phyloP scores from a whole-genome alignment of 2,888 invertebrate species.

The Drosophila algonquin region DNA sequence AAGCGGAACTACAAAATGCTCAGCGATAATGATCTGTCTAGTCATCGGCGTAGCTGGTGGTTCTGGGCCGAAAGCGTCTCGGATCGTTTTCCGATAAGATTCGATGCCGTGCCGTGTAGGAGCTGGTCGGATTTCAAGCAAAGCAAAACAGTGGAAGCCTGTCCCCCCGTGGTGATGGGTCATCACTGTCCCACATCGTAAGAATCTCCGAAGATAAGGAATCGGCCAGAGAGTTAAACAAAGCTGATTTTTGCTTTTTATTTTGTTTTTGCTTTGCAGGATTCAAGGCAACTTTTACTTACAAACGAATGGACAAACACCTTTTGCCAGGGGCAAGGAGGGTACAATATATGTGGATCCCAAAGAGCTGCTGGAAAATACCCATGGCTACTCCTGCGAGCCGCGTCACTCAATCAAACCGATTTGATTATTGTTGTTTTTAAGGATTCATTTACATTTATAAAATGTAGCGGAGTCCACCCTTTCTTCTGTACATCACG shows the following conservation, averaged over 20 bases:
- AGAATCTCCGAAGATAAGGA: slow-evolving; percentile 6
- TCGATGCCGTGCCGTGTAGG: slow-evolving; percentile 86
- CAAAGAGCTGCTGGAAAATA: slow-evolving; percentile 69
- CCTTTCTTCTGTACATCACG: slow-evolving; percentile 3
- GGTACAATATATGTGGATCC: slow-evolving; percentile 78
- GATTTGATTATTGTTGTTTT: neutral
- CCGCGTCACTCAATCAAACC: slow-evolving; percentile 29
- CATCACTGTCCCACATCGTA: slow-evolving; percentile 81
- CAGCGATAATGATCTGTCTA: slow-evolving; percentile 85
- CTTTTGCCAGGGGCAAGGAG: slow-evolving; percentile 79
- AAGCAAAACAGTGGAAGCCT: slow-evolving; percentile 63
- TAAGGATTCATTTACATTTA: neutral
- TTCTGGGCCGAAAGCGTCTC: slow-evolving; percentile 86
- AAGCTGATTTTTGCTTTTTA: neutral
- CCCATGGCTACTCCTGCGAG: slow-evolving; percentile 47
- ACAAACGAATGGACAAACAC: slow-evolving; percentile 82
- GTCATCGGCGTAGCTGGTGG: slow-evolving; percentile 87
- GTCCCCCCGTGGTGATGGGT: slow-evolving; percentile 78
- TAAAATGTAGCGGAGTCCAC: neutral
- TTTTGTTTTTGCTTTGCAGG: slow-evolving; percentile 51
- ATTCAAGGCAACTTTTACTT: slow-evolving; percentile 82
- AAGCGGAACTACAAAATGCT: slow-evolving; percentile 82
- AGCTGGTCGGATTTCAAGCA: slow-evolving; percentile 86
- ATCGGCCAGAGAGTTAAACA: too few relatives aligned
- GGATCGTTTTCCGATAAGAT: slow-evolving; percentile 81